A percentile compares a stretch with the other conserved stretches of the same genome.
These are phyloP conservation scores for Ecliptopera silaceata DNA, from an alignment of 2,888 invertebrate species.

Conservation along the genomic window DNA sequence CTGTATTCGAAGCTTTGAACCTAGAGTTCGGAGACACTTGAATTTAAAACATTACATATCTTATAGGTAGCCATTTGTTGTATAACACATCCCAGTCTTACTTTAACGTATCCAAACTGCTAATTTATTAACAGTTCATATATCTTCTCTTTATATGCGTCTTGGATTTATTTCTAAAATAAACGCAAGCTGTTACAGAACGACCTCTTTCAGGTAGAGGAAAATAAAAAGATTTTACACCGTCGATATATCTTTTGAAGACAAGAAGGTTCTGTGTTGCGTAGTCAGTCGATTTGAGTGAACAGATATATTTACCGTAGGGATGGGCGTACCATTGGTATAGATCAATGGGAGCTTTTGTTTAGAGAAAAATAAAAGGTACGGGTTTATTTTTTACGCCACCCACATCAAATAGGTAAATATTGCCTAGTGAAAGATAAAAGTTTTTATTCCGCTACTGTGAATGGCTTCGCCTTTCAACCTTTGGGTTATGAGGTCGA, in stretches of 20 bases:
- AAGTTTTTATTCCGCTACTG: no score
- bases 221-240: constrained; percentile 59
- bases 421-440: no score
- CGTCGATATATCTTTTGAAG: constrained; percentile 59
- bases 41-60: no score
- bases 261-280: constrained; percentile 37
- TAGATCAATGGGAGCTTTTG: constrained; percentile 13
- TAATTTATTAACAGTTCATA: background rate
- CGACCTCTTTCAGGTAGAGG: constrained; percentile 39
- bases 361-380: background rate
- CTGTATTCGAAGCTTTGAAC: background rate
- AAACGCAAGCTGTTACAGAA: constrained; percentile 63
- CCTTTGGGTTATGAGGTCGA: no score
- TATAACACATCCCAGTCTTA: background rate
- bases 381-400: background rate
- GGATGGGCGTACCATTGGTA: background rate
- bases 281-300: constrained; percentile 33
- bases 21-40: background rate
- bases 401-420: no score
- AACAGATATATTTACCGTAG: constrained; percentile 30
- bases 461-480: no score
- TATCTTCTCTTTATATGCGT: background rate
- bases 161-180: constrained; percentile 52
- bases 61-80: no score
- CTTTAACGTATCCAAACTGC: background rate